These are phyloP conservation scores for Choloepus hoffmanni DNA, from an alignment of 2,113 vertebrate genomes.

Conservation along the genomic window DNA sequence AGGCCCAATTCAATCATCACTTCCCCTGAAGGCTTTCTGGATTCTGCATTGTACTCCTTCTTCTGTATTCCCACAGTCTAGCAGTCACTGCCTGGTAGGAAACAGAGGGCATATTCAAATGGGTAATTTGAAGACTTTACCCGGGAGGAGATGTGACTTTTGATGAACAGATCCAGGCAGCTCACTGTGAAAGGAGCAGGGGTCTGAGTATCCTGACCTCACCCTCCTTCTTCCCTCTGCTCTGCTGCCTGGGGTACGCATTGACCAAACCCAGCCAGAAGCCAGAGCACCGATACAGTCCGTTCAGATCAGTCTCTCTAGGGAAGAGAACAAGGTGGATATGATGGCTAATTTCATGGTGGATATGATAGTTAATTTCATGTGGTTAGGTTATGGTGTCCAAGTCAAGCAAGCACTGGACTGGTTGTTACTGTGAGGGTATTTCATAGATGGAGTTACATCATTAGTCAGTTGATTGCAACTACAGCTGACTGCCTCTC, in stretches of 20 bases:
- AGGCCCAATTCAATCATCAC: not conserved
- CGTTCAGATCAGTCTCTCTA: not conserved
- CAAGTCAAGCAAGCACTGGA: too few species aligned
- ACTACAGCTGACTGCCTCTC: too few species aligned
- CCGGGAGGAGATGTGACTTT: not conserved
- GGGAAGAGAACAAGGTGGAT: not conserved
- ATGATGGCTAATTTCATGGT: too few species aligned
- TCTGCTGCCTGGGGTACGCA: not conserved
- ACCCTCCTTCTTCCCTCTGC: not conserved
- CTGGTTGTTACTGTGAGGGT: too few species aligned
- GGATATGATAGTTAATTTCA: too few species aligned
- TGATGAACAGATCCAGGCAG: not conserved
- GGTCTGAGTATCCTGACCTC: not conserved
- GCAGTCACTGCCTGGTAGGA: not conserved
- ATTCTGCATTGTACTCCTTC: not conserved
- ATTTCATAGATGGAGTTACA: too few species aligned
- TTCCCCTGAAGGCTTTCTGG: not conserved
- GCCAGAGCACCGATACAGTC: not conserved
- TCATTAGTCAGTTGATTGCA: too few species aligned
- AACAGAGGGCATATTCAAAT: not conserved
- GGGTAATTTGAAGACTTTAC: not conserved
- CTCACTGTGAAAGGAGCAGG: not conserved
- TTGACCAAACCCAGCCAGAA: not conserved
- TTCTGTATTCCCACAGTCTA: not conserved
- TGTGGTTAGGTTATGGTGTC: too few species aligned